Evolutionary conservation across 2,888 invertebrate species (phyloP).

Genomic region (Scaptomyza polygonia): DNA sequence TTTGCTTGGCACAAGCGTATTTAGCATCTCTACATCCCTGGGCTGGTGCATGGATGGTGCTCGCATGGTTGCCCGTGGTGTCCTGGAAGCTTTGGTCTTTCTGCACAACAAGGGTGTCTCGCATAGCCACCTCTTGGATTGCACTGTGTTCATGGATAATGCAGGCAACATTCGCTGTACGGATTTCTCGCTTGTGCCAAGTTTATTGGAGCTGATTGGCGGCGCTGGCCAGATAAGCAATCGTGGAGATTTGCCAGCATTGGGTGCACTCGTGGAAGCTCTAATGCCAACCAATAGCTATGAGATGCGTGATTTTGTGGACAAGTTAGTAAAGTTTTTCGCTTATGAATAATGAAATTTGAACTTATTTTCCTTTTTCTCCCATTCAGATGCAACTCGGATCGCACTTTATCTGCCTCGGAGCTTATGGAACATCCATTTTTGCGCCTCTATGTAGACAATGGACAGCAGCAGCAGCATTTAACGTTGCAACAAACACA

Average conservation of each 20-base stretch:
- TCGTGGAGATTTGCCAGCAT: constrained; percentile 83
- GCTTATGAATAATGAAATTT: not conserved
- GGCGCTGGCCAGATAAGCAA: constrained; percentile 73
- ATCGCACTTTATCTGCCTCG: constrained; percentile 88
- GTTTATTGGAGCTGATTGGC: constrained; percentile 81
- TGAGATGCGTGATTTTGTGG: constrained; percentile 84
- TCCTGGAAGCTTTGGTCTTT: constrained; percentile 90
- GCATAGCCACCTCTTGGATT: constrained; percentile 91
- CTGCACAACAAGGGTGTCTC: constrained; percentile 93
- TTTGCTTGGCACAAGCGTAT: constrained; percentile 84
- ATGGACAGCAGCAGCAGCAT: constrained; percentile 62
- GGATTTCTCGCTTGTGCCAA: constrained; percentile 83
- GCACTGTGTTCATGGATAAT: constrained; percentile 90
- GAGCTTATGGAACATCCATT: constrained; percentile 92
- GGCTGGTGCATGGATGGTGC: constrained; percentile 85
- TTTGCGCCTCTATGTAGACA: constrained; percentile 84
- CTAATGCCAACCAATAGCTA: constrained; percentile 81
- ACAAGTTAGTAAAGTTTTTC: constrained; percentile 72
- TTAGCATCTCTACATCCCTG: constrained; percentile 81
- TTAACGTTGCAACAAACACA: constrained; percentile 43
- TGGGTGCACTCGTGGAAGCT: constrained; percentile 83
- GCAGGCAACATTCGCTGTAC: constrained; percentile 85
- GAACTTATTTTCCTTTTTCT: not conserved
- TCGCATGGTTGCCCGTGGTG: constrained; percentile 87
- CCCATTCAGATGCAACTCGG: constrained; percentile 80